phyloP scores from a whole-genome alignment of 2,113 vertebrate species.

The Pica pica region DNA sequence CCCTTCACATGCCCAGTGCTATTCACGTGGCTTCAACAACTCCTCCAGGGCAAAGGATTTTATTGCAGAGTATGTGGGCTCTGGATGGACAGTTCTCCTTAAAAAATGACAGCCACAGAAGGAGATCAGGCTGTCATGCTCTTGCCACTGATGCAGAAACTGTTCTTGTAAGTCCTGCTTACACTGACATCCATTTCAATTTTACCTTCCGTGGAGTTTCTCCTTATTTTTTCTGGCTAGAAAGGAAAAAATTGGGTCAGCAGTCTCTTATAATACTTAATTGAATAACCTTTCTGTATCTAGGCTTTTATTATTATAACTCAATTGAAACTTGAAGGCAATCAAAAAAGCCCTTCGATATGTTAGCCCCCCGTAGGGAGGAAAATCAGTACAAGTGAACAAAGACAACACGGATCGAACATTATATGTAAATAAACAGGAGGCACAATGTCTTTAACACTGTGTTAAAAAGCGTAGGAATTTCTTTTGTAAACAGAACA shows the following conservation, averaged over 20 bases:
- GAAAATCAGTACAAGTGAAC: conserved; percentile 36
- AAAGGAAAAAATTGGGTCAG: background rate
- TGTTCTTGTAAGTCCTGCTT: background rate
- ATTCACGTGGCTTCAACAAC: background rate
- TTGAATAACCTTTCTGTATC: conserved; percentile 30
- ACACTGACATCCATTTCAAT: background rate
- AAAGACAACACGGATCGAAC: background rate
- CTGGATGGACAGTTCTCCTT: background rate
- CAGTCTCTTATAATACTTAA: background rate
- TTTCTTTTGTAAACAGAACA: conserved; percentile 57
- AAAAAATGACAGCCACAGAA: background rate
- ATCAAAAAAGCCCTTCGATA: conserved; percentile 22
- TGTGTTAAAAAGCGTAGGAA: conserved; percentile 18
- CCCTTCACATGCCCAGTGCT: background rate
- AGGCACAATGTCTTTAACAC: conserved; percentile 25
- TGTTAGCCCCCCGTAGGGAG: conserved; percentile 26
- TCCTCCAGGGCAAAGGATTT: background rate
- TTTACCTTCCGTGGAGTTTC: background rate
- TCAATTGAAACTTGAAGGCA: conserved; percentile 41
- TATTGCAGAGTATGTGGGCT: background rate
- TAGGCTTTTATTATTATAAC: conserved; percentile 4
- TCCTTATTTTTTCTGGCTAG: background rate
- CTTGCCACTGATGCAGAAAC: background rate
- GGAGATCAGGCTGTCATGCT: background rate
- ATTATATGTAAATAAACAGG: conserved; percentile 51